Evolutionary conservation across 2,888 invertebrate species (phyloP).

Genomic region (Cecidostiba fungosa): DNA sequence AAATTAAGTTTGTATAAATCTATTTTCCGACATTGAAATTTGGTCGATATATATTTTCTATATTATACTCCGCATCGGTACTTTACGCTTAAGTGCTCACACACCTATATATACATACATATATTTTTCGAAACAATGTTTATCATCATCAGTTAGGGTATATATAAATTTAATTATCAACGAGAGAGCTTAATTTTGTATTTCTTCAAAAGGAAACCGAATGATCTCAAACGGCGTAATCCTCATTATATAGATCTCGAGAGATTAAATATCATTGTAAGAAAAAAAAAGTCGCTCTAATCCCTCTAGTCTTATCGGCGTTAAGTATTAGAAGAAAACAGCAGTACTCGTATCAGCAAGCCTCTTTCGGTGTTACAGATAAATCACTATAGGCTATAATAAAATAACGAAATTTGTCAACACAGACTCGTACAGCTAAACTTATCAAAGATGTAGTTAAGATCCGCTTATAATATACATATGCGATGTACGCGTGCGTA

Average conservation of each 20-base stretch:
- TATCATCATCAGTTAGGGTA: neutral
- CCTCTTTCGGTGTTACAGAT: neutral
- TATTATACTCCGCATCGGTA: neutral
- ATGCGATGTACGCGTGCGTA: neutral
- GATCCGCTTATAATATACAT: neutral
- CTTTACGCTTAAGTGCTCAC: neutral
- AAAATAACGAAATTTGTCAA: neutral
- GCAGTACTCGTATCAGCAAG: neutral
- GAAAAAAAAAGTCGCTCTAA: neutral
- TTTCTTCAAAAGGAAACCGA: constrained; percentile 24
- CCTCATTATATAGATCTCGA: constrained; percentile 4
- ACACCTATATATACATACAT: neutral
- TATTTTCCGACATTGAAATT: neutral
- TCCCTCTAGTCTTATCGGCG: constrained; percentile 28
- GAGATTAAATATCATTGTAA: neutral
- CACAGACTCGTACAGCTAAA: constrained; percentile 57
- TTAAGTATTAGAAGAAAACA: constrained; percentile 20
- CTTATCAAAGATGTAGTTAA: constrained; percentile 56
- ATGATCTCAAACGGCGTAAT: constrained; percentile 43
- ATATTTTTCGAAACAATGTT: constrained; percentile 1
- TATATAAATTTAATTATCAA: constrained; percentile 4
- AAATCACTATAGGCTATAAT: neutral
- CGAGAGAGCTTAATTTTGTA: constrained; percentile 29
- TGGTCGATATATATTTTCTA: constrained; percentile 12
- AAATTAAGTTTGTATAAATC: constrained; percentile 40